phyloP scores from a whole-genome alignment of 2,888 invertebrate genomes.

The Habrosyne pyritoides region DNA sequence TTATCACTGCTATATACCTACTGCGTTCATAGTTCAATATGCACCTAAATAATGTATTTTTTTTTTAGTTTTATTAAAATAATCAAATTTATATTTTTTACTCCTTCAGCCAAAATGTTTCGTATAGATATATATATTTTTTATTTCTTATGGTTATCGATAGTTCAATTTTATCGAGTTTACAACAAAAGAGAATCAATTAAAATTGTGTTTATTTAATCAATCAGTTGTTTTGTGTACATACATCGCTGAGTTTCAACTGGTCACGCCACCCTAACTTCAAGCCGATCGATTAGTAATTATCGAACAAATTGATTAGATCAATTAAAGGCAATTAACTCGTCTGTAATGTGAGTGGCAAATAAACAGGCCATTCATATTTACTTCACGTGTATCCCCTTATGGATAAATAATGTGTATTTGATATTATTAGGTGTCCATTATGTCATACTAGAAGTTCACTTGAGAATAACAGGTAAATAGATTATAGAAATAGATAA shows the following conservation, averaged over 20 bases:
- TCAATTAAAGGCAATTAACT: constrained; percentile 31
- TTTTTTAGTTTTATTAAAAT: too few species aligned
- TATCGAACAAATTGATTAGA: constrained; percentile 38
- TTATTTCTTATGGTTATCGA: not conserved
- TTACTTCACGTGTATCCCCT: constrained; percentile 18
- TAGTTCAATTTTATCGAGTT: too few species aligned
- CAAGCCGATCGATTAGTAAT: constrained; percentile 28
- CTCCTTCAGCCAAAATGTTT: too few species aligned
- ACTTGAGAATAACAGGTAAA: not conserved
- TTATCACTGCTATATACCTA: too few species aligned
- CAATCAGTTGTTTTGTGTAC: constrained; percentile 18
- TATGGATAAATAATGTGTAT: constrained; percentile 6
- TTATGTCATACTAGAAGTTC: not conserved
- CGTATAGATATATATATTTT: too few species aligned
- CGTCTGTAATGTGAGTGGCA: constrained; percentile 6
- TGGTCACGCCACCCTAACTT: constrained; percentile 22
- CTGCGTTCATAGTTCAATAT: too few species aligned
- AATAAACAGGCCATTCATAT: constrained; percentile 15
- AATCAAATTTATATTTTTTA: too few species aligned
- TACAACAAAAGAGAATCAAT: not conserved
- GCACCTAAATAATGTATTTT: too few species aligned
- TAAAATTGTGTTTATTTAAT: not conserved
- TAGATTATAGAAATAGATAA: not conserved
- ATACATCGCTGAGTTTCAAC: constrained; percentile 23
- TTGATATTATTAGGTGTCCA: constrained; percentile 5